phyloP scores from a whole-genome alignment of 2,113 vertebrate species.

The Pomatorhinus ruficollis region DNA sequence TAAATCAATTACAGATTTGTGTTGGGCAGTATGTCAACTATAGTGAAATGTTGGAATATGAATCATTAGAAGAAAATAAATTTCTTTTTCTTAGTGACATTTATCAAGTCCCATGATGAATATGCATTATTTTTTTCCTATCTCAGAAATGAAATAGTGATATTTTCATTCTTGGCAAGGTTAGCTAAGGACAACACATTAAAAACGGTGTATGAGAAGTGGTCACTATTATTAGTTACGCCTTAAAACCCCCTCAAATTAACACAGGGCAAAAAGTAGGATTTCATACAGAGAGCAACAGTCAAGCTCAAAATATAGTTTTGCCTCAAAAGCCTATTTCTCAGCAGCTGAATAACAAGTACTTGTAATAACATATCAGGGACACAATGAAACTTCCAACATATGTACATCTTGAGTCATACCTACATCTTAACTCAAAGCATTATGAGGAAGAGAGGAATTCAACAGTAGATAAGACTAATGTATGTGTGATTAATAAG shows the following conservation, averaged over 20 bases:
- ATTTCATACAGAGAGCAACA: background rate
- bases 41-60: background rate
- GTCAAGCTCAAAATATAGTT: background rate
- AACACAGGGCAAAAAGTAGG: background rate
- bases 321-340: background rate
- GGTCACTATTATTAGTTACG: background rate
- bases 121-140: background rate
- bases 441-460: background rate
- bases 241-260: background rate
- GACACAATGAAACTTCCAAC: background rate
- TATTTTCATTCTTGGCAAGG: background rate
- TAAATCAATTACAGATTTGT: background rate
- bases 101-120: background rate
- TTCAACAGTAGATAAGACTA: background rate
- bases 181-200: background rate
- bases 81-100: background rate
- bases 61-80: background rate
- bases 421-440: background rate
- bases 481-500: background rate
- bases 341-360: background rate
- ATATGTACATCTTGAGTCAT: background rate
- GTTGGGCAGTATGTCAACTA: background rate
- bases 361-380: background rate
- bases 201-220: background rate
- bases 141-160: background rate